Percentiles rank a stretch among this genome's conserved stretches.
Evolutionary conservation across 1,140 invertebrate genomes (phyloP).

Genomic region (Hermetia illucens): DNA sequence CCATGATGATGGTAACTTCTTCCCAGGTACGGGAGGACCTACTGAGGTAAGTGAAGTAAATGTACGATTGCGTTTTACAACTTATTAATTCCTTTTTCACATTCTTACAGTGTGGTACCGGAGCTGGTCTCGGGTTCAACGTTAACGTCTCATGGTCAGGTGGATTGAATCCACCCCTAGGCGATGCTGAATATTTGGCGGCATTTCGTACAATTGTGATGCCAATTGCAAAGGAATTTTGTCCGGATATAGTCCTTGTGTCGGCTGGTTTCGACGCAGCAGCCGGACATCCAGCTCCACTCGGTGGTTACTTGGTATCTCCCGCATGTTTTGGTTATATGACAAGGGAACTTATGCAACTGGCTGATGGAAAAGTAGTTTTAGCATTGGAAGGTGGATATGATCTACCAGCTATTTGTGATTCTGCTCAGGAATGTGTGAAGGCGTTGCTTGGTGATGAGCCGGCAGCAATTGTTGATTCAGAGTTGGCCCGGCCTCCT

Average conservation of each 20-base stretch:
- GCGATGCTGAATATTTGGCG: conserved; percentile 94
- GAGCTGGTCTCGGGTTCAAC: conserved; percentile 86
- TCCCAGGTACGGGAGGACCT: conserved; percentile 90
- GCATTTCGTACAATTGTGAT: conserved; percentile 88
- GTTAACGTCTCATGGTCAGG: conserved; percentile 96
- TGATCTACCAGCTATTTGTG: conserved; percentile 89
- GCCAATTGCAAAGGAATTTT: conserved; percentile 86
- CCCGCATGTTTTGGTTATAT: conserved; percentile 93
- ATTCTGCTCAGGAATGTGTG: conserved; percentile 93
- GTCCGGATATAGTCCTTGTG: conserved; percentile 89
- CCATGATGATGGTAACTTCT: conserved; percentile 99
- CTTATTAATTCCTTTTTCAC: not conserved
- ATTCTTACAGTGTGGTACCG: conserved; percentile 60
- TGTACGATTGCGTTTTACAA: conserved; percentile 1
- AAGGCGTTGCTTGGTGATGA: conserved; percentile 79
- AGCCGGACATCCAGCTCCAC: conserved; percentile 76
- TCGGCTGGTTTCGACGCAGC: conserved; percentile 98
- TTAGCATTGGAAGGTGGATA: conserved; percentile 92
- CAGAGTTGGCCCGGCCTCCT: conserved; percentile 64
- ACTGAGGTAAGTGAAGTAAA: conserved; percentile 45
- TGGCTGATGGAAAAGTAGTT: conserved; percentile 79
- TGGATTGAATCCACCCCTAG: conserved; percentile 78
- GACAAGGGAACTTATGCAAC: conserved; percentile 82
- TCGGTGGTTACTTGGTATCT: conserved; percentile 89
- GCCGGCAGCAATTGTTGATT: conserved; percentile 53